Evolutionary conservation across 2,888 invertebrate species (phyloP).

Genomic region (Polydesmus complanatus): DNA sequence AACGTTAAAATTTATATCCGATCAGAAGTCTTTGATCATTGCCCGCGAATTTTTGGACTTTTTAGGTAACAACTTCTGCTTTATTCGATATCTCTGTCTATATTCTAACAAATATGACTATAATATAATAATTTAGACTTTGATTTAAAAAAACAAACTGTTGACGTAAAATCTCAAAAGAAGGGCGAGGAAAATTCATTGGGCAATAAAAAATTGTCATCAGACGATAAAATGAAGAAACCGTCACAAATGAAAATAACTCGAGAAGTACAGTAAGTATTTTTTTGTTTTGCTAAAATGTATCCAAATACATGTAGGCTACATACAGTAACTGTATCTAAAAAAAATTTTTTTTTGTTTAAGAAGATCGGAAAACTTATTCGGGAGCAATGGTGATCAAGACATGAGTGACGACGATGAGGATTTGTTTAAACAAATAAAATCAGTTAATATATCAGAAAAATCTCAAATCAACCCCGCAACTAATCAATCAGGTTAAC

Average conservation of each 20-base stretch:
- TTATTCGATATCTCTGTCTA: not conserved
- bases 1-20: not conserved
- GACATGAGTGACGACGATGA: not conserved
- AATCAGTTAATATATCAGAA: not conserved
- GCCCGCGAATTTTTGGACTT: not conserved
- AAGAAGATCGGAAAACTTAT: not conserved
- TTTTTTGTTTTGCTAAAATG: no score
- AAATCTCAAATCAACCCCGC: no score
- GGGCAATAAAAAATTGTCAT: no score
- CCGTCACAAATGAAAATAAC: no score
- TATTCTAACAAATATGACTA: no score
- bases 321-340: not conserved
- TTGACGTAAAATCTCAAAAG: not conserved
- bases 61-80: not conserved
- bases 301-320: no score
- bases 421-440: slow-evolving; percentile 4
- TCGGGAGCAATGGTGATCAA: slow-evolving; percentile 1
- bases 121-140: not conserved
- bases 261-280: not conserved
- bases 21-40: not conserved
- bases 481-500: no score
- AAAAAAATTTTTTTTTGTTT: not conserved
- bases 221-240: no score
- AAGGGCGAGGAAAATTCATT: no score
- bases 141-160: not conserved